Conservation (phyloP, 2,113 vertebrate genomes). For the Rynchops niger region DNA sequence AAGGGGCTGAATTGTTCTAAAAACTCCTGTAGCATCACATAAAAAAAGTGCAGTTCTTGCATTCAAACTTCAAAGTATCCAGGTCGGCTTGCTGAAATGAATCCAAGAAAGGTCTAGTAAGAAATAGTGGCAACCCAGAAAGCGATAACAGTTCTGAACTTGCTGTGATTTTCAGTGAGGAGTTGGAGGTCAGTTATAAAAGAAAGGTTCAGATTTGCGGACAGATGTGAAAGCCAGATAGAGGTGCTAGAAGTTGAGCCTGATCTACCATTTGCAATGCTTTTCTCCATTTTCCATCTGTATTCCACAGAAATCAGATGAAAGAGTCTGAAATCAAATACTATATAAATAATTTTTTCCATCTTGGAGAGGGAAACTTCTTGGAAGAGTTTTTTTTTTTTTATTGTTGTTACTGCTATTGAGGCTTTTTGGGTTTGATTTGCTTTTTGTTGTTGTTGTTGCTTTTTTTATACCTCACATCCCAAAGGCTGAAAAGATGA, state of each 20-base stretch:
- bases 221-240: constrained; percentile 29
- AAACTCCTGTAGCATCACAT: neutral
- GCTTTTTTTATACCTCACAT: neutral
- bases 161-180: neutral
- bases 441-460: neutral
- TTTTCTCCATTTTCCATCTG: neutral
- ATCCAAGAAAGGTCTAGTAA: neutral
- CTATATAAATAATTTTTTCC: neutral
- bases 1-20: neutral
- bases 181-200: constrained; percentile 24
- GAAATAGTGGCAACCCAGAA: neutral
- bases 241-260: neutral
- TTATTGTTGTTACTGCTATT: neutral
- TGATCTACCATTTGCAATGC: neutral
- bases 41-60: neutral
- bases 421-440: neutral
- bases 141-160: neutral
- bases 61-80: neutral
- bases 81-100: neutral
- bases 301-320: constrained; percentile 2
- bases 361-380: neutral
- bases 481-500: neutral
- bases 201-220: neutral
- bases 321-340: neutral
- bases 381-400: neutral